Evolutionary conservation across 2,113 vertebrate species (phyloP), one percentile per base, ranked within the genome.

Genomic region (Chrysochloris asiatica): DNA sequence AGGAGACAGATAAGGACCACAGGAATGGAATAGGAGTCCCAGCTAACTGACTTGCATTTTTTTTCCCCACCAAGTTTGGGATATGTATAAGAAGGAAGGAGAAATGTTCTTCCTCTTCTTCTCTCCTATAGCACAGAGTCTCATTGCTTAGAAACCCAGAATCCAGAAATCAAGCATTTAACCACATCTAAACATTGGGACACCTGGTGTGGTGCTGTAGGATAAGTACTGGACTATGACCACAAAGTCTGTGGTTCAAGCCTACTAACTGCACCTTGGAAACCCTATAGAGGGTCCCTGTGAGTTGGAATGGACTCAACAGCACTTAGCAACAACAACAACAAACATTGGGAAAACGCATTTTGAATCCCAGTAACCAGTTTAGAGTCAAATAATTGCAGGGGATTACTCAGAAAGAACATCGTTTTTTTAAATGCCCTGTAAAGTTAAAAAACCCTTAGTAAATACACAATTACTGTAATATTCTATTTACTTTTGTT

Each of bases 401-500:
- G 14, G 36, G 22, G 9, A 6, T 83, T 86, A 73, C 16, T 82
- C 19, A 83, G 69, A 91, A 87, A 28, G n/a, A 26, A 36, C 88
- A 56, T 16, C 17, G 24, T 56, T 73, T 83, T 86, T 26, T 4
- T 30, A 92, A 83, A 43, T 61, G 8, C 30, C 81, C 81, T 56
- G 22, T 83, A 48, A 93, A 90, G 36, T 63, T 43, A 50, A 86
- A 86, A 54, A n/a, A 19, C 38, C 7, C 17, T 65, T 56, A 63
- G 38, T 87, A 72, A 72, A 69, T 63, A 50, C 33, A 28, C 78
- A 47, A 59, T 76, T 80, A 19, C 78, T 76, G 59, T 6, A 43
- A 36, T 59, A 54, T 8, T 77, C 41, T 78, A 43, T 61, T 80
- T 79, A 9, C 76, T 86, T 93, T 91, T 90, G 54, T 92, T 81